Conservation (phyloP, 2,888 invertebrate species). For the Pristionchus entomophagus region DNA sequence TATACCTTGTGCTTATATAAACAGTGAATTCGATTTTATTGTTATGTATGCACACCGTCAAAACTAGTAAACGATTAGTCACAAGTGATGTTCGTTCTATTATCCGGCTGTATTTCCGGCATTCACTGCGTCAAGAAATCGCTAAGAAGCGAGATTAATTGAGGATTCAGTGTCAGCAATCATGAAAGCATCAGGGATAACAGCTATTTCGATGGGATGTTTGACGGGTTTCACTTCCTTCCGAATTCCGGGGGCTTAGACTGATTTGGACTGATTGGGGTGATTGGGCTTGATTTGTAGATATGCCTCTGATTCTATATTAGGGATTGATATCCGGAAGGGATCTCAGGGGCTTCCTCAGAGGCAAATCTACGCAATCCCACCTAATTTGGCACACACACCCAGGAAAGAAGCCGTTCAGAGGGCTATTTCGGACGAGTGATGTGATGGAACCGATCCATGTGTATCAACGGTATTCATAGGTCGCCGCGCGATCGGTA, state of each 20-base stretch:
- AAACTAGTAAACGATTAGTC: not conserved
- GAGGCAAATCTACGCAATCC: too few relatives aligned
- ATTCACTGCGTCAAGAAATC: not conserved
- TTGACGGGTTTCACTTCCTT: not conserved
- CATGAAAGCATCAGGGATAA: too few relatives aligned
- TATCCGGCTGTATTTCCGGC: not conserved
- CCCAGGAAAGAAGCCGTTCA: not conserved
- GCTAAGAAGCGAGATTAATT: not conserved
- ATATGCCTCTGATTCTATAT: too few relatives aligned
- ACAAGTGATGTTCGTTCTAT: not conserved
- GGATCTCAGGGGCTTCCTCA: not conserved
- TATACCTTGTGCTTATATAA: slow-evolving; percentile 1
- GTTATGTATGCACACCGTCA: not conserved
- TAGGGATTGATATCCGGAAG: slow-evolving; percentile 3
- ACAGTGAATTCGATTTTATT: not conserved
- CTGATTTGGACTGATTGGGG: not conserved
- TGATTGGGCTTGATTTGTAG: too few relatives aligned
- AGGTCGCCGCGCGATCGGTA: too few relatives aligned
- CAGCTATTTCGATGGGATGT: not conserved
- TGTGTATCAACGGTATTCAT: too few relatives aligned
- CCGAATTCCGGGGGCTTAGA: too few relatives aligned
- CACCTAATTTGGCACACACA: not conserved
- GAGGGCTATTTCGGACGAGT: not conserved
- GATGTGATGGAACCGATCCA: not conserved
- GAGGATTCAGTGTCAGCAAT: not conserved